phyloP scores from a whole-genome alignment of 2,113 vertebrate species.

The Python bivittatus region DNA sequence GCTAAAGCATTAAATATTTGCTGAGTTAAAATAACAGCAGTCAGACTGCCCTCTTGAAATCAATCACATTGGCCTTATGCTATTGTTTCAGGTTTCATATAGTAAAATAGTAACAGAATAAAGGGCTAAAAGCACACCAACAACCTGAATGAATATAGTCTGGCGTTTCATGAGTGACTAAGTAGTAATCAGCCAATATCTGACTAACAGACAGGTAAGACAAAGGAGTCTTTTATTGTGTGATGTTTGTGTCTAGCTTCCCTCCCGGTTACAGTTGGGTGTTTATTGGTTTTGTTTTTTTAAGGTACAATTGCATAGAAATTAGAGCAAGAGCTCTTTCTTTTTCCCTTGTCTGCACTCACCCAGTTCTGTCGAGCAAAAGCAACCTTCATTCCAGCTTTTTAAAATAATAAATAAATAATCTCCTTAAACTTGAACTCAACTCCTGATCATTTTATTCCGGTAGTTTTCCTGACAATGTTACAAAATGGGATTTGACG shows the following conservation, averaged over 20 bases:
- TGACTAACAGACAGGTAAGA: constrained; percentile 1
- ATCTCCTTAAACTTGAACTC: neutral
- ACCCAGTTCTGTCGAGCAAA: neutral
- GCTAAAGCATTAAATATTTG: constrained; percentile 72
- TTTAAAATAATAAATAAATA: neutral
- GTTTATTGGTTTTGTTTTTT: neutral
- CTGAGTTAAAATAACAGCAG: constrained; percentile 59
- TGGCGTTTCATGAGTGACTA: constrained; percentile 38
- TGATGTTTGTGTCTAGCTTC: constrained; percentile 20
- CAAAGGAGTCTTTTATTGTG: constrained; percentile 43
- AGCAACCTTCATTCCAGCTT: constrained; percentile 39
- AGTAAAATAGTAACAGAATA: constrained; percentile 48
- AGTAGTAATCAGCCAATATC: constrained; percentile 35
- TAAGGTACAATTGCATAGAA: neutral
- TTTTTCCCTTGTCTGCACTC: neutral
- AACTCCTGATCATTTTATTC: neutral
- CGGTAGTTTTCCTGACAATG: neutral
- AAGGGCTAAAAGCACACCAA: constrained; percentile 29
- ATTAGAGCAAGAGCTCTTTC: neutral
- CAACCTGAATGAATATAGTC: constrained; percentile 39
- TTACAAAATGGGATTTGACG: neutral
- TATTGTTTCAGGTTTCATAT: constrained; percentile 41
- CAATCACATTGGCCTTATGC: constrained; percentile 52
- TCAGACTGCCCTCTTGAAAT: constrained; percentile 57
- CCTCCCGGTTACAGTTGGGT: no score